phyloP scores from a whole-genome alignment of 2,888 invertebrate species.

The Lapara coniferarum region DNA sequence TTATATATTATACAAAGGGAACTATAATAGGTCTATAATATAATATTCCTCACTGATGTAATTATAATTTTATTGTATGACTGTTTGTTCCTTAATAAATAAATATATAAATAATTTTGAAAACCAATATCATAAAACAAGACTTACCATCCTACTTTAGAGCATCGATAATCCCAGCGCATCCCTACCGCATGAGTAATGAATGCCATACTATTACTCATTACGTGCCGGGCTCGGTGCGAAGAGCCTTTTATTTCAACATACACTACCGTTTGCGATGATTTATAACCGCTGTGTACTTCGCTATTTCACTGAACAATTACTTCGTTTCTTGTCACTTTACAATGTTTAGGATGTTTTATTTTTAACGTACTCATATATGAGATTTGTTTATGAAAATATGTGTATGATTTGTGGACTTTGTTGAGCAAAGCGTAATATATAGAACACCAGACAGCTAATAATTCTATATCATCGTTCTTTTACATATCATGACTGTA shows the following conservation, averaged over 20 bases:
- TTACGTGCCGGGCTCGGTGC: conserved; percentile 67
- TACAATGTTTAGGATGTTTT: not conserved
- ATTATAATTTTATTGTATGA: too few relatives aligned
- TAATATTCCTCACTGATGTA: too few relatives aligned
- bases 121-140: too few relatives aligned
- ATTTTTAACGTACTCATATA: not conserved
- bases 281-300: conserved; percentile 34
- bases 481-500: too few relatives aligned
- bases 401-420: too few relatives aligned
- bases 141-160: not conserved
- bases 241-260: conserved; percentile 66
- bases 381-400: not conserved
- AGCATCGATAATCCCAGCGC: not conserved
- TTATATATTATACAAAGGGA: too few relatives aligned
- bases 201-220: conserved; percentile 66
- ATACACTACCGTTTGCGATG: conserved; percentile 42
- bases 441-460: too few relatives aligned
- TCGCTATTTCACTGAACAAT: conserved; percentile 21
- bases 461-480: too few relatives aligned
- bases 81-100: too few relatives aligned
- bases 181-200: conserved; percentile 59
- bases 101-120: too few relatives aligned
- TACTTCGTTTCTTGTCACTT: conserved; percentile 19
- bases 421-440: too few relatives aligned
- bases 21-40: too few relatives aligned